These are phyloP conservation scores for Ceratina japonica DNA, from an alignment of 1,140 invertebrate species.

Conservation along the genomic window DNA sequence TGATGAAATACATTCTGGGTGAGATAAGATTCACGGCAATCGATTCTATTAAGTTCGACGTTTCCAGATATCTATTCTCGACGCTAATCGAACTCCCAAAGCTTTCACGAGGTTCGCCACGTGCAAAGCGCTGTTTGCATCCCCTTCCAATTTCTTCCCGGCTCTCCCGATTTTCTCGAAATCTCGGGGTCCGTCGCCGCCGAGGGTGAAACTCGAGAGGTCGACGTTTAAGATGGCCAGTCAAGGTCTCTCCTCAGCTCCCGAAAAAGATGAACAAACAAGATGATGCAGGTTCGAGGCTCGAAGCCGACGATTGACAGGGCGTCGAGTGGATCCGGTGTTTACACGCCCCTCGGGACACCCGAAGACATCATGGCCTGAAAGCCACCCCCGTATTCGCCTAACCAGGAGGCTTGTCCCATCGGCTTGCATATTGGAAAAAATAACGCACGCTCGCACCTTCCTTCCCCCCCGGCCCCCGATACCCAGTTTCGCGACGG, in stretches of 20 bases:
- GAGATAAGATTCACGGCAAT: background rate
- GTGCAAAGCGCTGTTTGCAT: conserved; percentile 10
- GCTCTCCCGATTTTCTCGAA: conserved; percentile 38
- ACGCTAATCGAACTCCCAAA: conserved; percentile 1
- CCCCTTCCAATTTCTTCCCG: background rate
- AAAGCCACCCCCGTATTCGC: conserved; percentile 57
- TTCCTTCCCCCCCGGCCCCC: background rate
- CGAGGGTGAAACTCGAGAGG: conserved; percentile 52
- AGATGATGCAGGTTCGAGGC: background rate
- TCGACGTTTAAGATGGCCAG: conserved; percentile 14
- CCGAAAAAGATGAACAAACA: background rate
- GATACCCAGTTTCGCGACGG: conserved; percentile 56
- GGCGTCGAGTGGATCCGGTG: conserved; percentile 67
- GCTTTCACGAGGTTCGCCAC: conserved; percentile 15
- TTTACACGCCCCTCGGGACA: conserved; percentile 73
- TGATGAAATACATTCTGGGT: background rate
- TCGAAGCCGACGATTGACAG: conserved; percentile 69
- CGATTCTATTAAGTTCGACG: background rate
- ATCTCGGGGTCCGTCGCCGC: conserved; percentile 43
- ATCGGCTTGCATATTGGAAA: conserved; percentile 64
- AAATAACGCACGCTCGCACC: conserved; percentile 55
- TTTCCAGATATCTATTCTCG: background rate
- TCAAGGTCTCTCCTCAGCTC: background rate
- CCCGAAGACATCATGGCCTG: conserved; percentile 57
- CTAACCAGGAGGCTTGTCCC: conserved; percentile 37